Base-by-base conservation (phyloP, 2,888 invertebrate genomes). In the Alloscopus bannaensis region DNA sequence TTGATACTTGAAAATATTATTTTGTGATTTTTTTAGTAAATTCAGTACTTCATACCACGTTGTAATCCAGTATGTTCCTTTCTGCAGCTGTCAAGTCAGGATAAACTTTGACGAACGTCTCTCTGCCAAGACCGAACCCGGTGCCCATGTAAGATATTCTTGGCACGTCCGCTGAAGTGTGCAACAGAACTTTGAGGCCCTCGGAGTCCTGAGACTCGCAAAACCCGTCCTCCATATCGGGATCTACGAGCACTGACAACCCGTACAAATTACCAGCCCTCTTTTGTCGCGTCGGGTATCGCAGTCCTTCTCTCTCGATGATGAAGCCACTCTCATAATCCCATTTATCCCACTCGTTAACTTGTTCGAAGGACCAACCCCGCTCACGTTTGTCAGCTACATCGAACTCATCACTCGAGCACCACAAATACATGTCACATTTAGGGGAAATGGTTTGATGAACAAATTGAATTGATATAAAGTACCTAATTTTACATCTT, bases 61-160 rank as follows among this genome's bases (percentile, higher is more conserved):
- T 20, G 22, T 50, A 72, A 60, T 79, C 65, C 42, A 60, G 18
- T 50, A 71, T 79, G 59, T 24, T 42, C 31, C 66, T 28, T 24
- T 77, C 72, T 1, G 81, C 77, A 2, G 72, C 22, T 8, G 77
- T 81, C 13, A 55, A 66, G 55, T 77, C 81, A 11, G 81, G 81
- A 22, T 24, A 62, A n/a, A 81, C 52, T 40, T 72, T 64, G 3
- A 81, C 47, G 29, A 72, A 81, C 8, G 68, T 59, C 57, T 81
- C 81, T 13, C 57, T 42, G 3, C 68, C 69, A 8, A 81, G 2
- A 11, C 72, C 72, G 26, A 76, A 45, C 11, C 71, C 69, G 1
- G 64, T 55, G 8, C 77, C 81, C 42, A 66, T 52, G 36, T 72
- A 47, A 1, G 68, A 18, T 18, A 81, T 64, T 11, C 77, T 47